Evolutionary conservation across 1,140 invertebrate species (phyloP), one percentile per base, ranked within the genome.

Genomic region (Zaprionus taronus): DNA sequence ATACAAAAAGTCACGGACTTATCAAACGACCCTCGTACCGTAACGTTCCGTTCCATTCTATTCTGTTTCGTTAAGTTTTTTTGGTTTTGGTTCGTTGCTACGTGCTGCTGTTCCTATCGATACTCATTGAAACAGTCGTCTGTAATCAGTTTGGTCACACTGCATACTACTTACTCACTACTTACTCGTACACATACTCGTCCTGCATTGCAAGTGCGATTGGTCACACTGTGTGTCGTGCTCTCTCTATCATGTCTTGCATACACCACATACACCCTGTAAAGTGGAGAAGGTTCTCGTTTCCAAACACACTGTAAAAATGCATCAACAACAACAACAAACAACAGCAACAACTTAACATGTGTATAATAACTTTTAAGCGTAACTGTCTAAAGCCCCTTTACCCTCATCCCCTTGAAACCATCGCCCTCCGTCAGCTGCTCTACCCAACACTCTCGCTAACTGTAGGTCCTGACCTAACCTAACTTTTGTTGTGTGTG

Each of bases 221-320:
- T 49, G 36, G 55, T 66, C 67, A 57, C 58, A 70, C 47, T 56
- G 31, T 71, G 73, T 72, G 73, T 76, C 28, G 61, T 72, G 53
- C 64, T 57, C 36, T 53, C 51, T 55, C 41, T 66, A 66, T 31
- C 67, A 44, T 75, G 72, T 79, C 77, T 79, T 64, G 66, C 72
- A 49, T 60, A 51, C 9, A 47, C 5, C 31, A 38, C 49, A 17
- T 44, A 55, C 36, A 67, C 49, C 34, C 20, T 66, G 26, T 72
- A 65, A 64, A 61, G 34, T 34, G 41, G 17, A 53, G 44, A 34
- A 47, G 44, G 47, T 47, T 14, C 38, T 58, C 41, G 51, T 57
- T 61, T 38, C 5, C 14, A 71, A 36, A 0, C 0, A 77, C 74
- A 72, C 70, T 77, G 74, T 77, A 77, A 28, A 77, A 77, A 77